Percentiles rank a stretch among this genome's conserved stretches.
phyloP scores from a whole-genome alignment of 2,113 vertebrate genomes.

The Phoenicopterus ruber region DNA sequence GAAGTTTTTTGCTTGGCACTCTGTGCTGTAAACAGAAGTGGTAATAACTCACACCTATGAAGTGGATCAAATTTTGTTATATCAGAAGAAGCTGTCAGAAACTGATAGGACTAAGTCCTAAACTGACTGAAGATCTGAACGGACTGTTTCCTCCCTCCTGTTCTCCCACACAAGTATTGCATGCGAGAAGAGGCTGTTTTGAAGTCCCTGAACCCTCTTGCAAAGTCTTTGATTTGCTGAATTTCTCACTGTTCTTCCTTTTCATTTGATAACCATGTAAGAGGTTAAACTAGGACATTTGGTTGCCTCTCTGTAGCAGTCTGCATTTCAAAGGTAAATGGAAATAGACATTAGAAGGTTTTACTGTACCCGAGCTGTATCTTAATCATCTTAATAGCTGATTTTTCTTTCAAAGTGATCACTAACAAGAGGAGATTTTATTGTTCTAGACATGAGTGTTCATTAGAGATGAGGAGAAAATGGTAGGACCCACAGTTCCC shows the following conservation, averaged over 20 bases:
- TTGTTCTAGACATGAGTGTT: conserved; percentile 19
- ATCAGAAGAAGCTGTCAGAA: neutral
- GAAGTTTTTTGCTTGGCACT: neutral
- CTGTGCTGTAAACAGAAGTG: neutral
- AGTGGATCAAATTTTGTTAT: neutral
- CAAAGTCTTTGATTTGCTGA: neutral
- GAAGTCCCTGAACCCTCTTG: neutral
- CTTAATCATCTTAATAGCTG: conserved; percentile 1
- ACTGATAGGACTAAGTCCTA: neutral
- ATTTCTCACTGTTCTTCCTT: neutral
- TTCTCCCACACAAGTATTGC: neutral
- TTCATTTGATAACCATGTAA: neutral
- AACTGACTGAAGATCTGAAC: neutral
- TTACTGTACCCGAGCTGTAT: neutral
- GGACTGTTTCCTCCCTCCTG: neutral
- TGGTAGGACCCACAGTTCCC: neutral
- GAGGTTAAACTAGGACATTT: conserved; percentile 32
- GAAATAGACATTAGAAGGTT: conserved; percentile 4
- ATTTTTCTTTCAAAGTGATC: conserved; percentile 21
- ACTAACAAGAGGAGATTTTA: neutral
- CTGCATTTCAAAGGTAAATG: conserved; percentile 42
- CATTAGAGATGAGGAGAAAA: neutral
- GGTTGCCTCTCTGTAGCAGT: neutral
- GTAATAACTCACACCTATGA: neutral
- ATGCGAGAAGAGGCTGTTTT: conserved; percentile 1